These are phyloP conservation scores for Plebejus argus DNA, from an alignment of 2,888 invertebrate species.

Conservation along the genomic window DNA sequence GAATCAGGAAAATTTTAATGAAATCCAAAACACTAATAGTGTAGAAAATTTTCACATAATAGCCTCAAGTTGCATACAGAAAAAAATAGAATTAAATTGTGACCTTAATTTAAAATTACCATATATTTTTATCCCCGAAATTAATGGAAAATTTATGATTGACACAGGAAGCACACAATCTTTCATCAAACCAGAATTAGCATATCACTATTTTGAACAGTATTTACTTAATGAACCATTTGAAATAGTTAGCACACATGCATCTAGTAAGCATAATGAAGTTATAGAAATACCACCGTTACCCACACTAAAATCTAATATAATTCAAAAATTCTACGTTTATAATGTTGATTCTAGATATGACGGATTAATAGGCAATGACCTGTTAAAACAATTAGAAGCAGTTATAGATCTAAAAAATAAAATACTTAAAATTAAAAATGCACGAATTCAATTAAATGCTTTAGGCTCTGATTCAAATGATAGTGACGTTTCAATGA, in stretches of 20 bases:
- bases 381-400: slow-evolving; percentile 33
- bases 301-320: slow-evolving; percentile 35
- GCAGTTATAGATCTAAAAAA: slow-evolving; percentile 37
- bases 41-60: slow-evolving; percentile 10
- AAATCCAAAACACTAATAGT: too few species aligned
- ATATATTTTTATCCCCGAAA: slow-evolving; percentile 38
- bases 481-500: slow-evolving; percentile 25
- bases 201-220: too few species aligned
- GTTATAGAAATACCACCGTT: slow-evolving; percentile 38
- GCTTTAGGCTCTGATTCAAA: slow-evolving; percentile 9
- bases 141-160: slow-evolving; percentile 40
- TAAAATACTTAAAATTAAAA: slow-evolving; percentile 32
- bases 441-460: slow-evolving; percentile 39
- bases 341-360: slow-evolving; percentile 38
- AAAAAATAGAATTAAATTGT: slow-evolving; percentile 35
- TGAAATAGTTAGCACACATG: slow-evolving; percentile 41
- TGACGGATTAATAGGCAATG: slow-evolving; percentile 25
- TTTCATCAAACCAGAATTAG: slow-evolving; percentile 29
- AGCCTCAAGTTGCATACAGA: slow-evolving; percentile 22
- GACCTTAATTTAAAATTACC: slow-evolving; percentile 36
- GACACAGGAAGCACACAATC: slow-evolving; percentile 33
- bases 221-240: slow-evolving; percentile 25
- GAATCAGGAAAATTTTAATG: too few species aligned
- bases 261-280: slow-evolving; percentile 39
- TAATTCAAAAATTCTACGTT: slow-evolving; percentile 39